phyloP scores from a whole-genome alignment of 2,113 vertebrate genomes.

The Notothenia coriiceps region DNA sequence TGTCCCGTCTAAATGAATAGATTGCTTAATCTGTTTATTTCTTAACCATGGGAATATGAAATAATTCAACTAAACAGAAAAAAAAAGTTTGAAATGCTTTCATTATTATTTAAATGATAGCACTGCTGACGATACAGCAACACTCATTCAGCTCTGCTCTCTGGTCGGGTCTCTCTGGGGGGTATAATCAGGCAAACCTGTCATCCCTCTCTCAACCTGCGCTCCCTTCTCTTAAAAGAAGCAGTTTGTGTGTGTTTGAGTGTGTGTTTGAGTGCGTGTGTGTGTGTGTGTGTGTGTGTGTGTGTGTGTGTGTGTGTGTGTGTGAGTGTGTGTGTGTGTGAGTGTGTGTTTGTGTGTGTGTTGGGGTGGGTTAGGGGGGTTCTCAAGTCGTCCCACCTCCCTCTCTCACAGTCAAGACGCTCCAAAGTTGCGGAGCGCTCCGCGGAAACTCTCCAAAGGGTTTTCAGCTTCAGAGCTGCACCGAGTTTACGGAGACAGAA shows the following conservation, averaged over 20 bases:
- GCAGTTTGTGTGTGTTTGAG: constrained; percentile 23
- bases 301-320: constrained; percentile 16
- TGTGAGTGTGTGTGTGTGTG: constrained; percentile 16
- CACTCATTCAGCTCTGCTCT: constrained; percentile 1
- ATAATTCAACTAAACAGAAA: not conserved
- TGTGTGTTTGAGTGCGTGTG: constrained; percentile 12
- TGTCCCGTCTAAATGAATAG: not conserved
- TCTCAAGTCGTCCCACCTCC: constrained; percentile 76
- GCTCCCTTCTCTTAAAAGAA: constrained; percentile 62
- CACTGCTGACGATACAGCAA: not conserved
- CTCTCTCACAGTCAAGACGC: constrained; percentile 66
- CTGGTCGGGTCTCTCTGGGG: not conserved
- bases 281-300: constrained; percentile 22
- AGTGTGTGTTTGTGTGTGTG: constrained; percentile 12
- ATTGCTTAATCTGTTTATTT: not conserved
- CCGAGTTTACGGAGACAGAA: not conserved
- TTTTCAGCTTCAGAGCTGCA: constrained; percentile 42
- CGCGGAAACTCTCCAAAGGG: constrained; percentile 69
- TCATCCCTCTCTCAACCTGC: constrained; percentile 65
- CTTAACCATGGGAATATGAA: not conserved
- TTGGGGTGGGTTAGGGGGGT: constrained; percentile 29
- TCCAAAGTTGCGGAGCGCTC: constrained; percentile 78
- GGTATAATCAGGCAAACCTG: constrained; percentile 51
- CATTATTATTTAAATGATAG: too few species aligned
- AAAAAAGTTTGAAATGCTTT: too few species aligned